phyloP scores from a whole-genome alignment of 2,113 vertebrate species.

The Hippolais icterina region DNA sequence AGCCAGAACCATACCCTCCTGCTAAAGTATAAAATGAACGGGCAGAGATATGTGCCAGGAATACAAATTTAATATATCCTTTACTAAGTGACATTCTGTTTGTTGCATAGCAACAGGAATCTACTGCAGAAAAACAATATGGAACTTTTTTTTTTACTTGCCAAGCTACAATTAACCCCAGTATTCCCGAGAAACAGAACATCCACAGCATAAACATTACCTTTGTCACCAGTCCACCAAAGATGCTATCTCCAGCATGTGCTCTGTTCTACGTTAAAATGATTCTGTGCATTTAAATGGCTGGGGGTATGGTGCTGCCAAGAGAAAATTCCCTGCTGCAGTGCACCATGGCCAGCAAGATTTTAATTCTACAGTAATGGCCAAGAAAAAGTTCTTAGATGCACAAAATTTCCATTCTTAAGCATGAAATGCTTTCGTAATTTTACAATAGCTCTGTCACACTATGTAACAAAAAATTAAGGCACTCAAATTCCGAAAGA shows the following conservation, averaged over 20 bases:
- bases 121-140: constrained; percentile 71
- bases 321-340: neutral
- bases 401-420: neutral
- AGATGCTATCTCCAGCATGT: neutral
- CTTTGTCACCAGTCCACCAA: neutral
- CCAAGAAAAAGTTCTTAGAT: neutral
- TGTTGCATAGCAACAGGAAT: constrained; percentile 77
- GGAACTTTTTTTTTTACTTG: constrained; percentile 52
- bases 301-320: neutral
- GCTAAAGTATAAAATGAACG: constrained; percentile 64
- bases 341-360: neutral
- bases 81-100: constrained; percentile 66
- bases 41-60: constrained; percentile 58
- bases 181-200: neutral
- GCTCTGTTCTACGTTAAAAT: neutral
- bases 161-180: constrained; percentile 72
- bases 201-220: neutral
- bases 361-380: neutral
- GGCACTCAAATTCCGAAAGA: neutral
- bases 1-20: constrained; percentile 50
- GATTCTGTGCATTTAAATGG: neutral
- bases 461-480: neutral
- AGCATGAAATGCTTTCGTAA: neutral
- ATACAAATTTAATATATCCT: constrained; percentile 73
- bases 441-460: neutral